These are phyloP conservation scores for Himalopsyche kuldschensis DNA, from an alignment of 2,888 invertebrate genomes.

Conservation along the genomic window DNA sequence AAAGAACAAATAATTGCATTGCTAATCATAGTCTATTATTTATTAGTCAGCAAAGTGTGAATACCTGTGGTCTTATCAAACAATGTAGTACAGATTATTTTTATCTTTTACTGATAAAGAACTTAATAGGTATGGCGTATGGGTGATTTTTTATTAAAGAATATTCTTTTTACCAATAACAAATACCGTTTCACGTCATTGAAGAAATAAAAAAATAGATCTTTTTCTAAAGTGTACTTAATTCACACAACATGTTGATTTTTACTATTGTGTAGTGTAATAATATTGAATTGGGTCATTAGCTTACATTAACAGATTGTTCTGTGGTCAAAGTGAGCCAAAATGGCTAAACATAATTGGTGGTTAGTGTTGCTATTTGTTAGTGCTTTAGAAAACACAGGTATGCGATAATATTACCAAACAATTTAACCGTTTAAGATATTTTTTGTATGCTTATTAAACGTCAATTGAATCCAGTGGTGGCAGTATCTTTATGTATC, in stretches of 20 bases:
- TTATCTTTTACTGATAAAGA: background rate
- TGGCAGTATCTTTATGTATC: too few relatives aligned
- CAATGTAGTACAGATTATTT: background rate
- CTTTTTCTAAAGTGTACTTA: background rate
- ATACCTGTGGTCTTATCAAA: background rate
- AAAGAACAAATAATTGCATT: background rate
- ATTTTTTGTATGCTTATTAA: too few relatives aligned
- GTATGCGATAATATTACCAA: background rate
- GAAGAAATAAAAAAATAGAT: background rate
- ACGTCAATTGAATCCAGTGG: too few relatives aligned
- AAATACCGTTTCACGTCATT: background rate
- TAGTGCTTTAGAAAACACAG: background rate
- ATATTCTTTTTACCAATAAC: background rate
- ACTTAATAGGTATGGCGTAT: background rate
- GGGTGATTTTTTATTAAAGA: background rate
- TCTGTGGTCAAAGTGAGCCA: background rate
- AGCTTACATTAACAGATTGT: background rate
- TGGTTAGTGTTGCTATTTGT: background rate
- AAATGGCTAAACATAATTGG: background rate
- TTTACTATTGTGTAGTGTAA: background rate
- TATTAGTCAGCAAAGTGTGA: background rate
- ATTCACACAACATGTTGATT: background rate
- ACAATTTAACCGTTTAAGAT: too few relatives aligned
- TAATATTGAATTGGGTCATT: background rate
- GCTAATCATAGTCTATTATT: background rate